phyloP scores from a whole-genome alignment of 2,797 vertebrate species.

The Neosilurus hyrtlii region DNA sequence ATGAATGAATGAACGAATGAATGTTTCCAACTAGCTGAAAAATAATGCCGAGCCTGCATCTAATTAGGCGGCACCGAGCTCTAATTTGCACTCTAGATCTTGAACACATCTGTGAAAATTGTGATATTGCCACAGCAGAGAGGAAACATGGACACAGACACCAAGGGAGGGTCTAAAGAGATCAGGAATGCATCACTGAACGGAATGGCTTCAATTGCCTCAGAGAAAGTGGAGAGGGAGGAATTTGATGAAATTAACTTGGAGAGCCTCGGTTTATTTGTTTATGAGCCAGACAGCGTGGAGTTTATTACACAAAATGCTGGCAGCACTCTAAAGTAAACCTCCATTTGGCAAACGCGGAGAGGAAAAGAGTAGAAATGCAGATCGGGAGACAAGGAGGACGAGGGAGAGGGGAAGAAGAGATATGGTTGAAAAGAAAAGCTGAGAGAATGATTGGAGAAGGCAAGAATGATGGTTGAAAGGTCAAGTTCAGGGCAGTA shows the following conservation, averaged over 20 bases:
- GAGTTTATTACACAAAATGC: slow-evolving; percentile 59
- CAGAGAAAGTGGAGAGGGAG: slow-evolving; percentile 39
- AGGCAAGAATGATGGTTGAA: slow-evolving; percentile 20
- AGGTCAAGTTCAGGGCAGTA: slow-evolving; percentile 55
- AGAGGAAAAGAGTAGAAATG: slow-evolving; percentile 24
- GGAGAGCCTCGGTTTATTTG: slow-evolving; percentile 51
- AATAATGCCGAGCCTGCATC: neutral
- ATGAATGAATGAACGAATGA: too few relatives aligned
- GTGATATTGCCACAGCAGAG: slow-evolving; percentile 39
- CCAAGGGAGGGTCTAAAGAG: slow-evolving; percentile 39
- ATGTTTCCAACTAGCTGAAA: neutral
- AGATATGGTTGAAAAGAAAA: neutral
- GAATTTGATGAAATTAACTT: slow-evolving; percentile 54
- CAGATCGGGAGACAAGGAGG: slow-evolving; percentile 23
- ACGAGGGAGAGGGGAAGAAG: neutral
- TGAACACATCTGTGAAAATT: slow-evolving; percentile 35
- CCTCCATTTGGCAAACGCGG: slow-evolving; percentile 52
- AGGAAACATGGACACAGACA: slow-evolving; percentile 43
- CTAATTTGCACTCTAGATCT: slow-evolving; percentile 25
- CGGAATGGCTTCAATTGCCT: slow-evolving; percentile 36
- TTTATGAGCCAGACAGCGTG: slow-evolving; percentile 56
- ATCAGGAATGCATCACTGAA: slow-evolving; percentile 32
- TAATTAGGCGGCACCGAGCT: slow-evolving; percentile 12
- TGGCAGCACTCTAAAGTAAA: slow-evolving; percentile 55
- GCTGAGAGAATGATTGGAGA: slow-evolving; percentile 53